phyloP scores from a whole-genome alignment of 1,140 invertebrate genomes.

The Myzus persicae region DNA sequence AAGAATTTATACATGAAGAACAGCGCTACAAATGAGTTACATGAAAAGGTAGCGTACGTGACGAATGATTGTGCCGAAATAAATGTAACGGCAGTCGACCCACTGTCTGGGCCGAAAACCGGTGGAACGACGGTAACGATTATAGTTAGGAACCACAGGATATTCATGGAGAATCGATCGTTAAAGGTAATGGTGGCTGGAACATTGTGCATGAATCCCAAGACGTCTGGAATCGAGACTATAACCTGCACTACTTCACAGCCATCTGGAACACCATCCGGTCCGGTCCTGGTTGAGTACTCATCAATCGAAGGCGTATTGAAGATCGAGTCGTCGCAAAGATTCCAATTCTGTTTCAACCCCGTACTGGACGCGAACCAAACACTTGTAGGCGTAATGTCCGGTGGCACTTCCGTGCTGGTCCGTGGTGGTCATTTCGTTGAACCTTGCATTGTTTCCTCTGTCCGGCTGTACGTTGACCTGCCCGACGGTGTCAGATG shows the following conservation, averaged over 20 bases:
- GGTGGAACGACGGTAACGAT: not conserved
- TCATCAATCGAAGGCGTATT: not conserved
- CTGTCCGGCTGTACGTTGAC: constrained; percentile 34
- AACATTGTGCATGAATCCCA: not conserved
- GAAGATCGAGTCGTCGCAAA: not conserved
- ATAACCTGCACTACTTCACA: not conserved
- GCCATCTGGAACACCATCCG: no score
- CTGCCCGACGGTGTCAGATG: not conserved
- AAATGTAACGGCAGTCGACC: not conserved
- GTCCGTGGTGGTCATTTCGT: not conserved
- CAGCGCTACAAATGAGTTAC: no score
- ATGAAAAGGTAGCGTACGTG: not conserved
- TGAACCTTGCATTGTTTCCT: constrained; percentile 58
- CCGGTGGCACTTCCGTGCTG: not conserved
- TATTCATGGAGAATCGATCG: not conserved
- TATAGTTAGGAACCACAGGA: not conserved
- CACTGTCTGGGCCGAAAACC: not conserved
- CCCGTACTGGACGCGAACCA: not conserved
- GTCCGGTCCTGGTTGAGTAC: not conserved
- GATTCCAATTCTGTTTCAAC: not conserved
- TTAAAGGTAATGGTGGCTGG: not conserved
- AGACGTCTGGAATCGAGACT: not conserved
- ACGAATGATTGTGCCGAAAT: not conserved
- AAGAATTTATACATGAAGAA: not conserved
- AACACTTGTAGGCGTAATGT: not conserved